Evolutionary conservation across 1,140 invertebrate species (phyloP).

Genomic region (Drosophila asahinai): DNA sequence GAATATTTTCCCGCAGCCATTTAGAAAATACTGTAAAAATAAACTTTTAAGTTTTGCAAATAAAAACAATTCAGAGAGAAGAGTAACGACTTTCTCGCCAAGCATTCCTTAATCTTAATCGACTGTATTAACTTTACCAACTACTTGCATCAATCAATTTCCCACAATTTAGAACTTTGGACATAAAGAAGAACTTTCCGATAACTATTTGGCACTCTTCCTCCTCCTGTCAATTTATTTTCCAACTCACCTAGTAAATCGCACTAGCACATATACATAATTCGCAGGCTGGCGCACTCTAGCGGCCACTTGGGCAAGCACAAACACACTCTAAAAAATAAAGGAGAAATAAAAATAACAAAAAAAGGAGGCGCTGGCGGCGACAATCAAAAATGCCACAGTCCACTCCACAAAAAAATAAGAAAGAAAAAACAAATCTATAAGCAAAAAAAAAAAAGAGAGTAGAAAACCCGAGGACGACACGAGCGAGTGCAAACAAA

Average conservation of each 20-base stretch:
- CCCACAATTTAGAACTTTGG: conserved; percentile 36
- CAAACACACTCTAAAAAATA: conserved; percentile 14
- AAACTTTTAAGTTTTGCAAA: background rate
- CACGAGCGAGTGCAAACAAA: conserved; percentile 68
- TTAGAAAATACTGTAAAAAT: background rate
- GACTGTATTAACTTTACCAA: conserved; percentile 20
- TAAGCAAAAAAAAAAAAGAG: background rate
- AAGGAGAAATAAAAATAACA: background rate
- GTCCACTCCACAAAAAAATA: conserved; percentile 49
- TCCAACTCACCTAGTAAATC: conserved; percentile 27
- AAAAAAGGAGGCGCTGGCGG: conserved; percentile 29
- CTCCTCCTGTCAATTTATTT: background rate
- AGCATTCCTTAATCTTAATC: background rate
- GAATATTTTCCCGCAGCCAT: no score
- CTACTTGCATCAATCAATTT: conserved; percentile 39
- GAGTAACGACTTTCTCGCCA: background rate
- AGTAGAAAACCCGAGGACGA: conserved; percentile 31
- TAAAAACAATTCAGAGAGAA: background rate
- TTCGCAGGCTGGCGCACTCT: conserved; percentile 46
- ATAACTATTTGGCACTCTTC: conserved; percentile 11
- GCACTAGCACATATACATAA: conserved; percentile 28
- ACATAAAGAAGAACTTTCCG: conserved; percentile 15
- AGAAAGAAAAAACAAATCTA: background rate
- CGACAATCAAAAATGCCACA: conserved; percentile 52
- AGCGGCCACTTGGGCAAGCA: conserved; percentile 9